A percentile compares a stretch with the other conserved stretches of the same genome.
These are phyloP conservation scores for Philopotamus ludificatus DNA, from an alignment of 1,140 invertebrate genomes.

Conservation along the genomic window DNA sequence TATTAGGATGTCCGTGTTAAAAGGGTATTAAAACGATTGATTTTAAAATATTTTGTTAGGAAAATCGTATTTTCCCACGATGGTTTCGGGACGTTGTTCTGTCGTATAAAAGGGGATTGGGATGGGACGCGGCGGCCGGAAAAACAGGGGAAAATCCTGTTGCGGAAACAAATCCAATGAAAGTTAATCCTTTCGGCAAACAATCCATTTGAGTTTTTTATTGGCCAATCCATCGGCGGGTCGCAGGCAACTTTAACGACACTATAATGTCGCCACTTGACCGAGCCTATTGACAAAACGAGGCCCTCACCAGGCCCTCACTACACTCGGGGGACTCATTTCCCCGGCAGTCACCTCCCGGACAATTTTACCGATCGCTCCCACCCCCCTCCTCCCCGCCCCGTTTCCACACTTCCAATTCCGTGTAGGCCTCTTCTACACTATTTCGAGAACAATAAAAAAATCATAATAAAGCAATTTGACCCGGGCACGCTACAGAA, in stretches of 20 bases:
- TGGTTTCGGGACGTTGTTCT: too few species aligned
- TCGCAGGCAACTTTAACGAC: constrained; percentile 34
- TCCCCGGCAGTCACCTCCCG: background rate
- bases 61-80: too few species aligned
- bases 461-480: constrained; percentile 41
- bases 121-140: too few species aligned
- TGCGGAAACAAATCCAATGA: constrained; percentile 15
- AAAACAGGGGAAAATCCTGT: too few species aligned
- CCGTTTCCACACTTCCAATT: background rate
- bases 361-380: constrained; percentile 26
- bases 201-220: constrained; percentile 26
- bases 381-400: background rate
- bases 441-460: constrained; percentile 39
- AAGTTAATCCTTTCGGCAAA: constrained; percentile 10
- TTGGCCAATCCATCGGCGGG: constrained; percentile 23
- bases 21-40: too few species aligned
- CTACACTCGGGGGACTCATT: constrained; percentile 32
- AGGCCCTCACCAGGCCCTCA: constrained; percentile 23
- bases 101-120: too few species aligned
- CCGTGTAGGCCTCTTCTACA: constrained; percentile 13
- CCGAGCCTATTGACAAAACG: constrained; percentile 33
- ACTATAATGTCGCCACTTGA: constrained; percentile 40
- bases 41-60: too few species aligned
- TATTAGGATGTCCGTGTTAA: too few species aligned
- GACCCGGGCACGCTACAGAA: constrained; percentile 15